phyloP scores from a whole-genome alignment of 2,113 vertebrate genomes.

The Pseudolaguvia tuberculata region DNA sequence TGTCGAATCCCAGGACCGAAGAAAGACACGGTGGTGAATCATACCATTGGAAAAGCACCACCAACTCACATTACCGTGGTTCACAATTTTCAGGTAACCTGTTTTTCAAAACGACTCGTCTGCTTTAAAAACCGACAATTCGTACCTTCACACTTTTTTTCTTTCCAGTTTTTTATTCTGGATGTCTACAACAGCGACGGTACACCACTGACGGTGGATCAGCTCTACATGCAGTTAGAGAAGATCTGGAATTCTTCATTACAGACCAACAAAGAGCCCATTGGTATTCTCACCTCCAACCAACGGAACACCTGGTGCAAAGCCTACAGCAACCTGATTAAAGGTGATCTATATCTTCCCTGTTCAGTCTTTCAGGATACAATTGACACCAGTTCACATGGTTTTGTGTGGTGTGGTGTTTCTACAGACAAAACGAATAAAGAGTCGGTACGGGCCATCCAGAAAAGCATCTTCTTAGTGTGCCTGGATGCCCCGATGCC shows the following conservation, averaged over 20 bases:
- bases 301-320: conserved; percentile 97
- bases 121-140: neutral
- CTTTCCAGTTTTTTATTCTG: conserved; percentile 85
- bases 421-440: conserved; percentile 88
- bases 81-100: conserved; percentile 92
- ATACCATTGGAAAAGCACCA: conserved; percentile 69
- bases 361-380: neutral
- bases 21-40: conserved; percentile 81
- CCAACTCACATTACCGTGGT: conserved; percentile 88
- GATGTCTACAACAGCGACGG: conserved; percentile 92
- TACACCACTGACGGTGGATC: conserved; percentile 80
- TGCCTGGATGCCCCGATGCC: conserved; percentile 87
- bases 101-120: neutral
- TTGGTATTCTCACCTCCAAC: conserved; percentile 93
- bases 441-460: conserved; percentile 85
- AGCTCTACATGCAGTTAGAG: conserved; percentile 90
- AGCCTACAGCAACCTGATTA: conserved; percentile 90
- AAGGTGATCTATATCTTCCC: conserved; percentile 67
- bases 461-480: conserved; percentile 91
- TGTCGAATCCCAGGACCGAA: conserved; percentile 90
- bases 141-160: neutral
- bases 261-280: conserved; percentile 94
- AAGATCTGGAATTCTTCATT: conserved; percentile 98
- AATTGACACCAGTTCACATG: neutral
- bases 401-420: neutral